These are phyloP conservation scores for Hylomyscus alleni DNA, from an alignment of 2,797 vertebrate species.

Conservation along the genomic window DNA sequence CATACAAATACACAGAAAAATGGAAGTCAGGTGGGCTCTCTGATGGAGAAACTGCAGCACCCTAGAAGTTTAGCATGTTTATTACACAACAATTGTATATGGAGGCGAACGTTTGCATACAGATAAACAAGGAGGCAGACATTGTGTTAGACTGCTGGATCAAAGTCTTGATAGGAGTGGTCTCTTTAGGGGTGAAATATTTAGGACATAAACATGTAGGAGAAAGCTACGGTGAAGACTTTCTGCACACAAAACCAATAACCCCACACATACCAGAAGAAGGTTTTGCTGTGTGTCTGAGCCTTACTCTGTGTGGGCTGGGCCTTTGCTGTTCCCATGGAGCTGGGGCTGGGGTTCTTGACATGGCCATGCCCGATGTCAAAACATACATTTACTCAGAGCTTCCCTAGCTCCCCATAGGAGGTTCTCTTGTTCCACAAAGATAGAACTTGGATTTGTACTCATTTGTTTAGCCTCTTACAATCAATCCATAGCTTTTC, in stretches of 20 bases:
- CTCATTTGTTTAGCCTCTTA: not conserved
- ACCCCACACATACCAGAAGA: not conserved
- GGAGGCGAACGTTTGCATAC: not conserved
- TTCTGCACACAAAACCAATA: not conserved
- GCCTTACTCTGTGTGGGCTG: not conserved
- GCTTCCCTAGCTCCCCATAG: not conserved
- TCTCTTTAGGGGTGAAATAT: not conserved
- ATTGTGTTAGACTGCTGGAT: not conserved
- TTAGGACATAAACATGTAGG: not conserved
- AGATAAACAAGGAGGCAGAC: not conserved
- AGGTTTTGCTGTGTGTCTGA: not conserved
- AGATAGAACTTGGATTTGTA: not conserved
- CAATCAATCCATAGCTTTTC: not conserved
- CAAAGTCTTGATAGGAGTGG: not conserved
- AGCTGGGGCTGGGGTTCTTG: not conserved
- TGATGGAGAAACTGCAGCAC: not conserved
- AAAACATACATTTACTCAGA: not conserved
- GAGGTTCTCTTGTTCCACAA: not conserved
- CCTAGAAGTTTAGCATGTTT: not conserved
- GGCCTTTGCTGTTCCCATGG: not conserved
- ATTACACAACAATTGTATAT: not conserved
- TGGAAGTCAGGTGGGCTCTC: not conserved
- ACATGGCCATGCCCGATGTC: too few relatives aligned
- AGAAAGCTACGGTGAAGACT: not conserved
- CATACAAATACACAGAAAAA: not conserved